These are phyloP conservation scores for Blastobasis adustella DNA, from an alignment of 2,888 invertebrate species.

Conservation along the genomic window DNA sequence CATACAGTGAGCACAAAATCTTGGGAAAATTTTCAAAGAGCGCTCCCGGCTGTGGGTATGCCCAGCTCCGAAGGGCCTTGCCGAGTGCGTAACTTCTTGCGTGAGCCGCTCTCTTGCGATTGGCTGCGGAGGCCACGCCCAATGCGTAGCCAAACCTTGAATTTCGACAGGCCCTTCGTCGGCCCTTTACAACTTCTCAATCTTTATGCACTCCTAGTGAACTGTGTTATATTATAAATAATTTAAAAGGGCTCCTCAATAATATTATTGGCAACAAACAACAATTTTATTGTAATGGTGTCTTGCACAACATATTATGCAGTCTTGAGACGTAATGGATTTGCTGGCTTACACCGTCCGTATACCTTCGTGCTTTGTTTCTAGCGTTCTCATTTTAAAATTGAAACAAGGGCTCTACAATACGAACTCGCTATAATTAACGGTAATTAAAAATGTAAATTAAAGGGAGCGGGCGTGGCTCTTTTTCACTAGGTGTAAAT, in stretches of 20 bases:
- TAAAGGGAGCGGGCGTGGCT: constrained; percentile 19
- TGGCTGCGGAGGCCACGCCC: constrained; percentile 65
- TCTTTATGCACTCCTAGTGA: constrained; percentile 58
- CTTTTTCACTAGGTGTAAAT: constrained; percentile 51
- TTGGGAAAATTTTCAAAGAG: too few species aligned
- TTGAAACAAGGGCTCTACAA: neutral
- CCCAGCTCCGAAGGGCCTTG: constrained; percentile 26
- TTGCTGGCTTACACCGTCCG: too few species aligned
- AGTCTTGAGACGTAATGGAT: neutral
- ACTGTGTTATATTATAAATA: constrained; percentile 75
- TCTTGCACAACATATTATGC: constrained; percentile 2
- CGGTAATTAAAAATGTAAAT: constrained; percentile 46
- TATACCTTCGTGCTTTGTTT: neutral
- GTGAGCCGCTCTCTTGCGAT: constrained; percentile 48
- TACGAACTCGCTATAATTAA: constrained; percentile 24
- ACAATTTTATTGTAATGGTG: constrained; percentile 15
- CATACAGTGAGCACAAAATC: too few species aligned
- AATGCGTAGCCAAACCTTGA: constrained; percentile 64
- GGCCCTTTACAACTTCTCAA: constrained; percentile 58
- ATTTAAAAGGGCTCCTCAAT: constrained; percentile 68
- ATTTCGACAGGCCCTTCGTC: constrained; percentile 58
- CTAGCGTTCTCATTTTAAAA: neutral
- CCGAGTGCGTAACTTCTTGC: constrained; percentile 55
- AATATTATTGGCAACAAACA: constrained; percentile 26
- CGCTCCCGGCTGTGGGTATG: too few species aligned